A percentile compares a stretch with the other conserved stretches of the same genome.
phyloP scores from a whole-genome alignment of 2,888 invertebrate genomes.

The Tromatobia lineatoria region DNA sequence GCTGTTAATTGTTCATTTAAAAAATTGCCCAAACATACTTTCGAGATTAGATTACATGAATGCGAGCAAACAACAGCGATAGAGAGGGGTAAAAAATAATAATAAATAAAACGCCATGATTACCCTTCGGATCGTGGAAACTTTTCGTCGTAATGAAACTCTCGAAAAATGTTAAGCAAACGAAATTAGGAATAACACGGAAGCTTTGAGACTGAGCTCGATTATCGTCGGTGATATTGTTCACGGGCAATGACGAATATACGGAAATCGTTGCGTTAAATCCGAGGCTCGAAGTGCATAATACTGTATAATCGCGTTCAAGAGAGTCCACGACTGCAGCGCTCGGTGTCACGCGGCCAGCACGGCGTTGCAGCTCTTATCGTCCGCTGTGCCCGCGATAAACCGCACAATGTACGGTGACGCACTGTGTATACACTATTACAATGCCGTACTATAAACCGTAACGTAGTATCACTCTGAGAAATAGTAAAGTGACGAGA shows the following conservation, averaged over 20 bases:
- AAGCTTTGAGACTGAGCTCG: background rate
- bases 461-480: constrained; percentile 11
- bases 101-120: constrained; percentile 26
- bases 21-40: constrained; percentile 20
- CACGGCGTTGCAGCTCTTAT: constrained; percentile 55
- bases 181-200: constrained; percentile 4
- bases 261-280: constrained; percentile 26
- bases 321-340: constrained; percentile 20
- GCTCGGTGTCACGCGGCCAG: constrained; percentile 61
- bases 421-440: constrained; percentile 3
- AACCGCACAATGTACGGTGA: constrained; percentile 44
- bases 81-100: background rate
- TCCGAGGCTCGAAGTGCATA: constrained; percentile 43
- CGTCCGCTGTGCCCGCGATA: constrained; percentile 55
- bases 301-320: constrained; percentile 56
- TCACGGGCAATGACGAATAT: constrained; percentile 1
- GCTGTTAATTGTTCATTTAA: background rate
- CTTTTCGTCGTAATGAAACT: constrained; percentile 24
- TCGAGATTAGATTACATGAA: constrained; percentile 23
- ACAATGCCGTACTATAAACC: constrained; percentile 2
- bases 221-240: background rate
- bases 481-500: constrained; percentile 16
- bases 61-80: constrained; percentile 6
- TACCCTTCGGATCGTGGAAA: constrained; percentile 42
- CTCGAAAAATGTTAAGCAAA: background rate